These are phyloP conservation scores for Pollenia amentaria DNA, from an alignment of 2,888 invertebrate species.

Conservation along the genomic window DNA sequence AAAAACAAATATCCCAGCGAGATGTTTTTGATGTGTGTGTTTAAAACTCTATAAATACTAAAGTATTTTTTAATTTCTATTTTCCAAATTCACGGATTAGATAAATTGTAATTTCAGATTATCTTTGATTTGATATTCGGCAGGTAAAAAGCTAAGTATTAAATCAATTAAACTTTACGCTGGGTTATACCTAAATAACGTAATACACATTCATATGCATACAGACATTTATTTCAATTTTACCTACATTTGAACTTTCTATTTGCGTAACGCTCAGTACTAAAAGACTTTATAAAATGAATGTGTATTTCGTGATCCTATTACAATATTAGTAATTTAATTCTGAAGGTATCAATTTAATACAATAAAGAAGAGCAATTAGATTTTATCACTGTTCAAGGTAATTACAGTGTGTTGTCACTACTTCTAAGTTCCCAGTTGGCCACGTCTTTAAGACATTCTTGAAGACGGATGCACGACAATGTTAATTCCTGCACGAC, in stretches of 20 bases:
- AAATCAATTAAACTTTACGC: not conserved
- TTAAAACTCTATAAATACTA: too few relatives aligned
- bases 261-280: not conserved
- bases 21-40: too few relatives aligned
- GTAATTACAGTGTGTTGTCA: conserved; percentile 44
- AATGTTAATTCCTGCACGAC: too few relatives aligned
- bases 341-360: conserved; percentile 69
- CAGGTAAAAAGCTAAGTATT: too few relatives aligned
- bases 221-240: conserved; percentile 15
- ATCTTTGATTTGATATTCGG: too few relatives aligned
- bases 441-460: too few relatives aligned
- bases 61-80: too few relatives aligned
- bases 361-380: conserved; percentile 68
- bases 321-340: conserved; percentile 65
- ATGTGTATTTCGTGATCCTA: conserved; percentile 54
- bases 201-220: not conserved
- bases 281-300: not conserved
- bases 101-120: too few relatives aligned
- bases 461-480: too few relatives aligned
- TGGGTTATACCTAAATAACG: not conserved
- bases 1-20: too few relatives aligned
- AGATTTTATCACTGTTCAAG: conserved; percentile 69
- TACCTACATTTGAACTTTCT: conserved; percentile 17
- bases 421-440: conserved; percentile 14
- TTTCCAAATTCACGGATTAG: too few relatives aligned